Conservation (phyloP, 2,888 invertebrate genomes). For the Sphaeridia pumilis region DNA sequence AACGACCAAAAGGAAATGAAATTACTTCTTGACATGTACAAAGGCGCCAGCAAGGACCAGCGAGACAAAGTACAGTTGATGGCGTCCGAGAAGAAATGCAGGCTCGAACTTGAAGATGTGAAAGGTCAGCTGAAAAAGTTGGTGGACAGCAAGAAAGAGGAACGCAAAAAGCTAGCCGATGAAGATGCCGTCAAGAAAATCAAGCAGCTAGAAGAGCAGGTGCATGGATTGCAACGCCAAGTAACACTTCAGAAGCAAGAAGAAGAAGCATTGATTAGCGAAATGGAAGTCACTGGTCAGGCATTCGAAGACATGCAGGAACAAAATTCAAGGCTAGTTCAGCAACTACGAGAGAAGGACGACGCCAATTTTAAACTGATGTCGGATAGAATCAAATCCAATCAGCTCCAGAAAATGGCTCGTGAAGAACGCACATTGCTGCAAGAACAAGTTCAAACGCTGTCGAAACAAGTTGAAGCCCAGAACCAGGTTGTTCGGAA, state of each 20-base stretch:
- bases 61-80: conserved; percentile 90
- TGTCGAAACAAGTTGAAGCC: conserved; percentile 83
- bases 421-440: conserved; percentile 88
- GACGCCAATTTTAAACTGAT: conserved; percentile 98
- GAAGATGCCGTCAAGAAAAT: conserved; percentile 90
- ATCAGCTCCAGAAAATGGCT: conserved; percentile 85
- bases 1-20: conserved; percentile 93
- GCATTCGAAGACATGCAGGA: conserved; percentile 99
- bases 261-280: conserved; percentile 90
- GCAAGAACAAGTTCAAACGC: conserved; percentile 71
- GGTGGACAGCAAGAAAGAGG: conserved; percentile 81
- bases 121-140: conserved; percentile 73
- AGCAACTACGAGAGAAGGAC: conserved; percentile 90
- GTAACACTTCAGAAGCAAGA: conserved; percentile 52
- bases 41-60: conserved; percentile 92
- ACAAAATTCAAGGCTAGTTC: conserved; percentile 87
- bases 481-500: conserved; percentile 87
- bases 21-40: conserved; percentile 87
- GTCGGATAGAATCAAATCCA: conserved; percentile 92
- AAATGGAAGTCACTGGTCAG: conserved; percentile 98
- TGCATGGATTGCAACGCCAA: conserved; percentile 43
- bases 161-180: conserved; percentile 78
- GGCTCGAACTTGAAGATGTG: conserved; percentile 81
- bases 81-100: conserved; percentile 83
- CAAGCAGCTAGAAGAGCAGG: conserved; percentile 82